Base-by-base conservation (phyloP, 2,113 vertebrate genomes). In the Sisor rabdophorus region DNA sequence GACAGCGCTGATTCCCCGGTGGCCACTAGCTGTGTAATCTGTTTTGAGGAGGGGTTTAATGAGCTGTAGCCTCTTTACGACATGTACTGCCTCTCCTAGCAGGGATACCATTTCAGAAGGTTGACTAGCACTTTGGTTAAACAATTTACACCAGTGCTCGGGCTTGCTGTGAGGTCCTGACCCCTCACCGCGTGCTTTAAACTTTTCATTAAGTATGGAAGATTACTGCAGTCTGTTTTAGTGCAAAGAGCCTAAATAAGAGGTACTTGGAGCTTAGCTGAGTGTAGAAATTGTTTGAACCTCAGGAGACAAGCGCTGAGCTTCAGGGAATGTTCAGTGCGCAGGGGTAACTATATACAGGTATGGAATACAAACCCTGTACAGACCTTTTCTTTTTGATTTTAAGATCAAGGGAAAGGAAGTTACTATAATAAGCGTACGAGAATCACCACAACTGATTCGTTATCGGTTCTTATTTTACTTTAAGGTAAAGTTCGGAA, bases 151-250 rank as follows among this genome's bases (percentile, higher is more conserved):
- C 84, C 56, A 67, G 77, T 73, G 53, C 76, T 71, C 75, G 52
- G 28, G 68, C 63, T 72, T 47, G 40, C 84, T 80, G 83, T 52
- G 79, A 81, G 82, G 85, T 81, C 82, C 60, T 80, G 79, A 84
- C 85, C 85, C 78, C 59, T 78, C 81, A 78, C 82, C 75, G 55
- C 26, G 64, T 70, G 79, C 76, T 85, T 81, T 79, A 81, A 86
- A 84, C 83, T 81, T 85, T 86, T 85, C 85, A 86, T 86, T 86
- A 86, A 79, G 80, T 81, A 82, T 71, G 72, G 82, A 68, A 85
- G 83, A 86, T 82, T 79, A 79, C 83, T 54, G 77, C 61, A 55
- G 74, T 67, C 73, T 71, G 75, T 7, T 78, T 81, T 80, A 81
- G 75, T 71, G 75, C 59, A 82, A 79, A 64, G 72, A 80, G 76